Base-by-base conservation (phyloP, 2,888 invertebrate genomes). In the Drosophila mettleri region DNA sequence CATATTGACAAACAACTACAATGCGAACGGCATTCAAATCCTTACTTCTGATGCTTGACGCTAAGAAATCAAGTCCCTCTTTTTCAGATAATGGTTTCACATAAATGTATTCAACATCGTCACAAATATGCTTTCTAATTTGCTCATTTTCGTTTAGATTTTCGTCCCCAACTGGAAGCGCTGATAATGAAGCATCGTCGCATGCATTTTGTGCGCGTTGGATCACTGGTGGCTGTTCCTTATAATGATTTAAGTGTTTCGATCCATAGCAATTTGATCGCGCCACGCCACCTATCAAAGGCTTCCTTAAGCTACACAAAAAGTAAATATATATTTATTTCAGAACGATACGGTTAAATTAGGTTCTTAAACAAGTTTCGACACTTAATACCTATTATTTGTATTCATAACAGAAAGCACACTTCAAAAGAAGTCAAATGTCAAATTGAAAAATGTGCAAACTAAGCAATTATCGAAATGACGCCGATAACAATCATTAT, bases 1-100 rank as follows among this genome's bases (percentile, higher is more conserved):
- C 12, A 0, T 64, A 22, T 18, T 69, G 57, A 8, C 74, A 74
- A 10, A 69, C 31, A 1, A 74, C 18, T 18, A 53, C 69, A 29
- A 69, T 69, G 12, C 53, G 53, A 2, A 24, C 24, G 1, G 12
- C 12, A 38, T 64, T 74, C 2, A 74, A 64, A 34, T 74, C 64
- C 22, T 54, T 60, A 20, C n/a, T 31, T 51, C 60, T 43, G 12
- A 69, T 46, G 39, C 33, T 12, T 10, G 38, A 8, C 4, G 60
- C 54, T 3, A 74, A 1, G 3, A 34, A 41, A 33, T 74, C 41
- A 3, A 38, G 33, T 5, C 36, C 41, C 1, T 9, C 18, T 5
- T 18, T 18, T 0, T 0, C 8, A 8, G 74, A 41, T 8, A 14
- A 5, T 0, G 60, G 24, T 5, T 33, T 51, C 48, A 64, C 8